Evolutionary conservation across 2,113 vertebrate species (phyloP).

Genomic region (Saguinus imperator): DNA sequence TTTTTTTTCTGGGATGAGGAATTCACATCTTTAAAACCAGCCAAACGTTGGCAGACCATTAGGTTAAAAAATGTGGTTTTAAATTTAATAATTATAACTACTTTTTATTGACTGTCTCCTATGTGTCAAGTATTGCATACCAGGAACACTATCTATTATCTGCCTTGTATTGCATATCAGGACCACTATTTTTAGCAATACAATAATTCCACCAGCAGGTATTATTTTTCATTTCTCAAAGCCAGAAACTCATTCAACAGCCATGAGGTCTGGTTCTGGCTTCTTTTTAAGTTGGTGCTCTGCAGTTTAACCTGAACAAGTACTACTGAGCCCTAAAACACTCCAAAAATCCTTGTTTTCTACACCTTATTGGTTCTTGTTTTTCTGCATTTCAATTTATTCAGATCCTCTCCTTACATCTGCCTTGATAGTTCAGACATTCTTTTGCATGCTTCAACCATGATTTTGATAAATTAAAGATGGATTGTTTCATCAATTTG

Average conservation of each 20-base stretch:
- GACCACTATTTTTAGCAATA: neutral
- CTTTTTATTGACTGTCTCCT: neutral
- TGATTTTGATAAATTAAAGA: constrained; percentile 13
- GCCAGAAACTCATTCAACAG: neutral
- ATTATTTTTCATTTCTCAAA: neutral
- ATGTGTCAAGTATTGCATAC: neutral
- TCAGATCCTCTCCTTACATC: neutral
- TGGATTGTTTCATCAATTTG: neutral
- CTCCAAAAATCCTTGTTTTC: neutral
- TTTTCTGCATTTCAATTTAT: neutral
- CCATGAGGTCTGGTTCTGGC: too few relatives aligned
- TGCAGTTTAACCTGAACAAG: neutral
- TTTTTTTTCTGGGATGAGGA: neutral
- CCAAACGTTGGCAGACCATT: neutral
- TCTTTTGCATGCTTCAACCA: neutral
- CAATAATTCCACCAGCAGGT: neutral
- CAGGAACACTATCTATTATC: neutral
- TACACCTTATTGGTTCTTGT: neutral
- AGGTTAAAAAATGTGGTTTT: neutral
- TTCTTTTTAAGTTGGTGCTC: neutral
- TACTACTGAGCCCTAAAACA: neutral
- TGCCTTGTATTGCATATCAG: neutral
- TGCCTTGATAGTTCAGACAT: neutral
- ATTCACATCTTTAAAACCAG: neutral
- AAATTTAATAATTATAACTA: neutral